phyloP scores from a whole-genome alignment of 2,888 invertebrate species.

The Meiosimyza decipiens region DNA sequence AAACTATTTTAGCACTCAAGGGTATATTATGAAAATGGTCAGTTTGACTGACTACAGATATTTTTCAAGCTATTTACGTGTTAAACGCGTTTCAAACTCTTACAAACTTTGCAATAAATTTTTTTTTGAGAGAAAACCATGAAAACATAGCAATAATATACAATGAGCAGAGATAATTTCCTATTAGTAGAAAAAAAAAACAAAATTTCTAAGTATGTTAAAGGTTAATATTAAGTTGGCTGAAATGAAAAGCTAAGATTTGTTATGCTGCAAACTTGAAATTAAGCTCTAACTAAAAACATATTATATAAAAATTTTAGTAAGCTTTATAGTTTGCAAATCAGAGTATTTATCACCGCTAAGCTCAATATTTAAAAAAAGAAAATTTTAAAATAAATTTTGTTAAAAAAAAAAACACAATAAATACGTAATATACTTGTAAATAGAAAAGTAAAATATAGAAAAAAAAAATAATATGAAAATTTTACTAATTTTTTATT shows the following conservation, averaged over 20 bases:
- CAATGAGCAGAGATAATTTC: neutral
- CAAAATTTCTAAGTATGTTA: neutral
- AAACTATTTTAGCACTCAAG: too few species aligned
- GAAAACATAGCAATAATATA: constrained; percentile 8
- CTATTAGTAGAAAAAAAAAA: neutral
- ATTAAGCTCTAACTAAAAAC: constrained; percentile 14
- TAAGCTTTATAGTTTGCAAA: neutral
- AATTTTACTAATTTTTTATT: constrained; percentile 5
- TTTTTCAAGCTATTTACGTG: too few species aligned
- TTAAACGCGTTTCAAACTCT: too few species aligned
- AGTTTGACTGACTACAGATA: too few species aligned
- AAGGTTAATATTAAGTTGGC: constrained; percentile 19
- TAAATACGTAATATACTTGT: constrained; percentile 3
- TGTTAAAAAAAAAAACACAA: neutral
- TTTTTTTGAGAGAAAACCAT: neutral
- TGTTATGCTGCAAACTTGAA: constrained; percentile 7
- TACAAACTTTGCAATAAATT: neutral
- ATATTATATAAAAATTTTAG: neutral
- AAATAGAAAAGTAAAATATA: neutral
- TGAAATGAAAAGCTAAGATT: neutral
- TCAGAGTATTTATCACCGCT: constrained; percentile 32
- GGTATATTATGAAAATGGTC: too few species aligned
- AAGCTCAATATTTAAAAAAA: constrained; percentile 5
- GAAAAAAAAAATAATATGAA: neutral
- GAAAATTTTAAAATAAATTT: neutral